These are phyloP conservation scores for Drosophila pectinifera DNA, from an alignment of 1,140 invertebrate species.

Conservation along the genomic window DNA sequence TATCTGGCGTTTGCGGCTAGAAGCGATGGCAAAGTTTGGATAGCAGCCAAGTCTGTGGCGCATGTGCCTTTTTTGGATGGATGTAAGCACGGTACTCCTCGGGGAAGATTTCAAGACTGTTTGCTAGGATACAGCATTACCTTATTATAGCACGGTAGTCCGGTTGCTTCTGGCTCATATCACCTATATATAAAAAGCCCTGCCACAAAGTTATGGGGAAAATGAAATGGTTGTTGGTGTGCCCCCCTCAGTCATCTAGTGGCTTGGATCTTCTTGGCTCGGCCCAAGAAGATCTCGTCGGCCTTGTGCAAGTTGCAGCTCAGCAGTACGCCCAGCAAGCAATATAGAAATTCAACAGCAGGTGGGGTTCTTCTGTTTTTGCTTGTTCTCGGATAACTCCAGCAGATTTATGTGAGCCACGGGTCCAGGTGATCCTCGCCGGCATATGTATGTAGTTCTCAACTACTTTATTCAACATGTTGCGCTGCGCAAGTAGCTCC, in stretches of 20 bases:
- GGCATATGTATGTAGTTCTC: constrained; percentile 90
- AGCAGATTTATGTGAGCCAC: constrained; percentile 94
- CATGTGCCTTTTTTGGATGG: constrained; percentile 37
- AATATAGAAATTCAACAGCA: constrained; percentile 91
- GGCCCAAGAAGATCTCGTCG: constrained; percentile 90
- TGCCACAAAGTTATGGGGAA: constrained; percentile 56
- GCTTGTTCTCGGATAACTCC: constrained; percentile 91
- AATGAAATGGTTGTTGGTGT: constrained; percentile 86
- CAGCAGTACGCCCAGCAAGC: constrained; percentile 93
- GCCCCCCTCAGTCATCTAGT: constrained; percentile 90
- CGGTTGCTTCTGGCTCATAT: constrained; percentile 53
- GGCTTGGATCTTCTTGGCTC: constrained; percentile 92
- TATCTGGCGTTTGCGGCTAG: constrained; percentile 46
- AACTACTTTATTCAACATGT: constrained; percentile 91
- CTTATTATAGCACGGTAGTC: constrained; percentile 73
- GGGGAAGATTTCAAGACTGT: constrained; percentile 67
- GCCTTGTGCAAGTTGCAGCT: constrained; percentile 90
- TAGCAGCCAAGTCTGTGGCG: constrained; percentile 56
- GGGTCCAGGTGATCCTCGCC: constrained; percentile 94
- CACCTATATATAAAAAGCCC: constrained; percentile 56
- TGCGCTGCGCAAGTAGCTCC: constrained; percentile 85
- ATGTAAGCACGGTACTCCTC: constrained; percentile 72
- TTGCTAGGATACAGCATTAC: constrained; percentile 68
- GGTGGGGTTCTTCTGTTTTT: constrained; percentile 93
- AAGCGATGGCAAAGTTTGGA: constrained; percentile 70